Conservation (phyloP, 2,113 vertebrate genomes). For the Peromyscus maniculatus region DNA sequence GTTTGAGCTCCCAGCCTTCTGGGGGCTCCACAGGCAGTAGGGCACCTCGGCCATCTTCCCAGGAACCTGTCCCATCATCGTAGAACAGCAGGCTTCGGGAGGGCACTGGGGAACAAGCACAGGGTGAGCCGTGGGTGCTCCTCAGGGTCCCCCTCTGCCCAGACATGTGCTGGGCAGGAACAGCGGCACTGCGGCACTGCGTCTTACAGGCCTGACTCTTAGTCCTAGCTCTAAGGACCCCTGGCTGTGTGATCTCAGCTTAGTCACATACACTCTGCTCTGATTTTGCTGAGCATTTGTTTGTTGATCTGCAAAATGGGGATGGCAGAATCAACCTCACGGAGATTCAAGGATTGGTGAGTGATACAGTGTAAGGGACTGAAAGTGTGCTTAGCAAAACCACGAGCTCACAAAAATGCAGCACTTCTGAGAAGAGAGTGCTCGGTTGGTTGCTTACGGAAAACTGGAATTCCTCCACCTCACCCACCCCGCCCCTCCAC, state of each 20-base stretch:
- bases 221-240: not conserved
- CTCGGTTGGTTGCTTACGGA: too few relatives aligned
- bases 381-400: not conserved
- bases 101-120: constrained; percentile 90
- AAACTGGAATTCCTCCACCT: not conserved
- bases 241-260: not conserved
- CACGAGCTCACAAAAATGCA: not conserved
- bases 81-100: constrained; percentile 98
- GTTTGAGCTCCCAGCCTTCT: constrained; percentile 89
- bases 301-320: constrained; percentile 10
- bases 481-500: too few relatives aligned
- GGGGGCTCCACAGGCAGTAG: constrained; percentile 90
- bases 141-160: accelerated
- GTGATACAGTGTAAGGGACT: not conserved
- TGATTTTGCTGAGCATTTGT: not conserved
- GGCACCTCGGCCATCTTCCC: constrained; percentile 91
- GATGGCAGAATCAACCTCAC: not conserved
- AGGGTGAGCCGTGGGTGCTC: accelerated
- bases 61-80: constrained; percentile 91
- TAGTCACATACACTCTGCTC: not conserved
- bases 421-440: not conserved
- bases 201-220: not conserved
- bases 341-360: not conserved
- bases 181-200: not conserved
- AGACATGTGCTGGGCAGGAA: not conserved